Percentiles rank a stretch among this genome's conserved stretches.
Conservation (phyloP, 1,140 invertebrate genomes). For the Drosophila dunni region DNA sequence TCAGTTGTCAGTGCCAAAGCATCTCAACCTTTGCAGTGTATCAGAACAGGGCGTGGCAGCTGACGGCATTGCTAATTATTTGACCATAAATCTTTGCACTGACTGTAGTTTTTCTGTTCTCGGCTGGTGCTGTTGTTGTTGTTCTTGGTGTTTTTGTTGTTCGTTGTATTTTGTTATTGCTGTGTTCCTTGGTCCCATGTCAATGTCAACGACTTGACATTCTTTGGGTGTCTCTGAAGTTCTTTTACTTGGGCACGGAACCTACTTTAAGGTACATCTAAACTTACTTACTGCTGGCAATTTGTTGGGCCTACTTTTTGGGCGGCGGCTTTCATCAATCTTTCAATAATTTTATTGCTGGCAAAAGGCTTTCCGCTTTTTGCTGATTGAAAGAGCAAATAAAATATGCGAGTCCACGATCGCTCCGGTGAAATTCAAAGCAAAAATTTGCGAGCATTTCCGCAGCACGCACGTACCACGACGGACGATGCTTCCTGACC, state of each 20-base stretch:
- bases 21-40: conserved; percentile 7
- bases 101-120: conserved; percentile 20
- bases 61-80: conserved; percentile 51
- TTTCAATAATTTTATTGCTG: conserved; percentile 57
- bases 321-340: conserved; percentile 39
- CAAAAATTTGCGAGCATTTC: conserved; percentile 73
- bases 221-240: conserved; percentile 31
- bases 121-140: conserved; percentile 15
- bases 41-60: conserved; percentile 26
- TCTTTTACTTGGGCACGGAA: neutral
- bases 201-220: conserved; percentile 47
- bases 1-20: neutral
- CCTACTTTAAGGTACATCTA: conserved; percentile 27
- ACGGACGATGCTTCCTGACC: conserved; percentile 1
- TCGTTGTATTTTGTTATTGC: neutral
- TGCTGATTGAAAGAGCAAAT: conserved; percentile 72
- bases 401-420: conserved; percentile 77
- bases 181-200: conserved; percentile 33
- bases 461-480: conserved; percentile 65
- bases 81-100: conserved; percentile 56
- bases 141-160: conserved; percentile 1
- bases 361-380: conserved; percentile 51
- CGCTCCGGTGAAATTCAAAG: conserved; percentile 61
- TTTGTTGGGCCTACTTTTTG: conserved; percentile 21
- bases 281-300: conserved; percentile 34